A percentile compares a stretch with the other conserved stretches of the same genome.
These are phyloP conservation scores for Nyctalus aviator DNA, from an alignment of 2,797 vertebrate species.

Conservation along the genomic window DNA sequence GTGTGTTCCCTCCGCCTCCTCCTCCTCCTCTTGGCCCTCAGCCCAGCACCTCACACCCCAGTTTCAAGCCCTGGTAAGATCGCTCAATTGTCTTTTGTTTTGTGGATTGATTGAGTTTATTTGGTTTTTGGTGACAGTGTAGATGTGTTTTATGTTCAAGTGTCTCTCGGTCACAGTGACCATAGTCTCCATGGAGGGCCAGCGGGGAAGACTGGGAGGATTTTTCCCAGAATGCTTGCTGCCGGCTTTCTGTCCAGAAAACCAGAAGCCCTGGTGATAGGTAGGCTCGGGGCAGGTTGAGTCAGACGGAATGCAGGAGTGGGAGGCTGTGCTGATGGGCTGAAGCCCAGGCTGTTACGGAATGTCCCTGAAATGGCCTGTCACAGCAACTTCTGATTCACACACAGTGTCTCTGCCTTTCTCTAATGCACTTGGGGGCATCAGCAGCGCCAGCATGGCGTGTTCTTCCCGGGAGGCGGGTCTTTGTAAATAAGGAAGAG, in stretches of 20 bases:
- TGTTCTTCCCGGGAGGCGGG: slow-evolving; percentile 55
- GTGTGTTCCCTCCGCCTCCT: not conserved
- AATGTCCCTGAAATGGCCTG: slow-evolving; percentile 67
- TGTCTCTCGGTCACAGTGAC: slow-evolving; percentile 80
- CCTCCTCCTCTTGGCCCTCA: slow-evolving; percentile 63
- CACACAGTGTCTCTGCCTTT: slow-evolving; percentile 62
- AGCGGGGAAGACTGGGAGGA: slow-evolving; percentile 74
- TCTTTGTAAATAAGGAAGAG: slow-evolving; percentile 75
- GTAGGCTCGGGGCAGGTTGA: slow-evolving; percentile 87
- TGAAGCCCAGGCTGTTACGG: slow-evolving; percentile 76
- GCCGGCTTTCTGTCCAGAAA: slow-evolving; percentile 86
- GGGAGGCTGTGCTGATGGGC: slow-evolving; percentile 84
- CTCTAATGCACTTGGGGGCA: not conserved
- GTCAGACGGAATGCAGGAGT: slow-evolving; percentile 87
- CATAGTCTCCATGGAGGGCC: slow-evolving; percentile 54
- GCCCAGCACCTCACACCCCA: slow-evolving; percentile 78
- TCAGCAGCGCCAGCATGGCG: slow-evolving; percentile 27
- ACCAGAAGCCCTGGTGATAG: slow-evolving; percentile 83
- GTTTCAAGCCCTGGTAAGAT: slow-evolving; percentile 81
- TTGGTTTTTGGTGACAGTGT: slow-evolving; percentile 84
- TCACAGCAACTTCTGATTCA: slow-evolving; percentile 81
- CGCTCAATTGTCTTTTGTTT: slow-evolving; percentile 75
- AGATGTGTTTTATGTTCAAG: slow-evolving; percentile 78
- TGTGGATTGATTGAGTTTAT: slow-evolving; percentile 69
- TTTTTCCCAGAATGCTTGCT: slow-evolving; percentile 78